Base-by-base conservation (phyloP, 1,140 invertebrate genomes). In the Agrilus planipennis region DNA sequence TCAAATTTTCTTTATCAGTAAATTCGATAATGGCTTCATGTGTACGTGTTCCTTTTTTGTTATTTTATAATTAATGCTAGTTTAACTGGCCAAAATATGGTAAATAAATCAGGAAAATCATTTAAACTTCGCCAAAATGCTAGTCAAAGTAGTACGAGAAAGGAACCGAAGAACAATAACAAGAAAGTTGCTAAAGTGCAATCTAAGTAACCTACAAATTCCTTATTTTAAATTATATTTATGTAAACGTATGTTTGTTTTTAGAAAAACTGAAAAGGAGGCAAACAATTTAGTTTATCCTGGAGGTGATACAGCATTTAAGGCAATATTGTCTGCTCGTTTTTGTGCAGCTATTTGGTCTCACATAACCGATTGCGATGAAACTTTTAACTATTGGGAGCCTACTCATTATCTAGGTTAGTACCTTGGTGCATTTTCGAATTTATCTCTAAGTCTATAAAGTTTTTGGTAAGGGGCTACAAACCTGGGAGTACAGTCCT, bases 401-500 rank as follows among this genome's bases (percentile, higher is more conserved):
- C 93, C 94, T 14, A 79, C 94, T 38, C 75, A 79, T 60, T 78
- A 72, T 61, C 63, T 78, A 46, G 49, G 56, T 58, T 49, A 42
- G 10, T 42, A 36, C n/a, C n/a, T n/a, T n/a, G n/a, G n/a, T n/a
- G n/a, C n/a, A n/a, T n/a, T n/a, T n/a, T n/a, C n/a, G n/a, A n/a
- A n/a, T n/a, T n/a, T n/a, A n/a, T n/a, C n/a, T n/a, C n/a, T n/a
- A n/a, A n/a, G n/a, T n/a, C n/a, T n/a, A n/a, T n/a, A n/a, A n/a
- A 90, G 85, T 96, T 15, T 91, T 88, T 62, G 87, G 84, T 11
- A 80, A 73, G 59, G 92, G 95, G 6, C 77, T 98, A 49, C 94
- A 99, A 70, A 99, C 96, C 32, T 99, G 95, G 96, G 96, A 99
- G 65, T 99, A 99, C 62, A 94, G 91, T 54, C 92, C 95, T 12